Base-by-base conservation (phyloP, 2,888 invertebrate genomes). In the Scotopteryx bipunctaria region DNA sequence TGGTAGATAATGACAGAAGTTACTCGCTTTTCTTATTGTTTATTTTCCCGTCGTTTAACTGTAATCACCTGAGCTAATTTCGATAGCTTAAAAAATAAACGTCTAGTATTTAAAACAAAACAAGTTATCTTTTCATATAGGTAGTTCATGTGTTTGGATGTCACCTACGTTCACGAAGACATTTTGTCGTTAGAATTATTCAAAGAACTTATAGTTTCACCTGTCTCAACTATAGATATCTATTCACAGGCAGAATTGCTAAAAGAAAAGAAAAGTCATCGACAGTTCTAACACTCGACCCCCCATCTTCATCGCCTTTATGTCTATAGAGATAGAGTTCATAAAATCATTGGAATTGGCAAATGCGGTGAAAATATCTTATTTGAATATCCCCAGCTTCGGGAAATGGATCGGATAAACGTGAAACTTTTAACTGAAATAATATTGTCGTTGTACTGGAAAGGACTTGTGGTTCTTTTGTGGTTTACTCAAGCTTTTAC, bases 361-460 rank as follows among this genome's bases (percentile, higher is more conserved):
- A 66, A 71, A 67, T 64, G 67, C 69, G 69, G 71, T 71, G 74
- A 76, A 74, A 73, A 77, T 75, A 74, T 77, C 80, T 74, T 77
- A 81, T 83, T 83, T 81, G 78, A 83, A 83, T 83, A 81, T 75
- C 72, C 59, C 69, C 66, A 67, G 68, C 67, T 69, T 65, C 66
- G 59, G 64, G 74, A 74, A 79, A 80, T 76, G 78, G 80, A 81
- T 76, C 76, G 80, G 76, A 79, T 80, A 77, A 80, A 73, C 71
- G 71, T 66, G 69, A 69, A 80, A 83, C 78, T 83, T 82, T 82
- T 82, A 82, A 81, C 81, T 80, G 78, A 81, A 82, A 83, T 81
- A 81, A 81, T 81, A 83, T 81, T 81, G 76, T 78, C 76, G 74
- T 78, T 74, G 74, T 73, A 64, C 63, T 69, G 66, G 63, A 65